A percentile compares a stretch with the other conserved stretches of the same genome.
Evolutionary conservation across 2,113 vertebrate genomes (phyloP).

Genomic region (Empidonax alnorum): DNA sequence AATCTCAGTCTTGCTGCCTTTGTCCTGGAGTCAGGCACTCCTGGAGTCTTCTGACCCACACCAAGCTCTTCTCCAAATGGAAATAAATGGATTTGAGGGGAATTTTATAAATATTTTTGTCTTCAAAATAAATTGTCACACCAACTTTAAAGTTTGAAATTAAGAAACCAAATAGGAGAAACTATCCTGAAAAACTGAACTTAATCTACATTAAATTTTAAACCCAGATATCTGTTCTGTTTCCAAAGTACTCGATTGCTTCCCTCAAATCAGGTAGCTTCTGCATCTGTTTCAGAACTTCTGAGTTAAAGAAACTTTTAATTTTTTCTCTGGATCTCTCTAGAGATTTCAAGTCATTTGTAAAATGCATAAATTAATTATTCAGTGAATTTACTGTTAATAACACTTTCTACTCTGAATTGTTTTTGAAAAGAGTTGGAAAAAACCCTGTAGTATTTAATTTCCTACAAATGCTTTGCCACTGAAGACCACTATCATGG

Average conservation of each 20-base stretch:
- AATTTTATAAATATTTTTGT: background rate
- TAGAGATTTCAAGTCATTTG: background rate
- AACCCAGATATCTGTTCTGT: background rate
- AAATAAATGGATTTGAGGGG: background rate
- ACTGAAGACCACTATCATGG: background rate
- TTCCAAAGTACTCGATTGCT: background rate
- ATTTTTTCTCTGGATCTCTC: background rate
- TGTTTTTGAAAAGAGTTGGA: background rate
- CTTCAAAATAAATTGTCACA: background rate
- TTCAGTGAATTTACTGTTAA: background rate
- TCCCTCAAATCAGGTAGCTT: background rate
- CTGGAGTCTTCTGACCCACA: background rate
- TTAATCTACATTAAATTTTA: background rate
- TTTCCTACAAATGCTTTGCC: background rate
- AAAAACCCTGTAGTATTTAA: background rate
- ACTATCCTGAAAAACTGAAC: background rate
- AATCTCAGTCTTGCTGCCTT: background rate
- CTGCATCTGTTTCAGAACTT: background rate
- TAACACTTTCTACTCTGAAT: background rate
- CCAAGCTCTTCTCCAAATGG: background rate
- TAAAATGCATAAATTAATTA: background rate
- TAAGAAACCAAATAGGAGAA: background rate
- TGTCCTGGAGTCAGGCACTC: background rate
- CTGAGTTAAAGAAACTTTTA: background rate
- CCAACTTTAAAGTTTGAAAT: background rate